These are phyloP conservation scores for Trichacis sp. DNA, from an alignment of 2,888 invertebrate genomes.

Conservation along the genomic window DNA sequence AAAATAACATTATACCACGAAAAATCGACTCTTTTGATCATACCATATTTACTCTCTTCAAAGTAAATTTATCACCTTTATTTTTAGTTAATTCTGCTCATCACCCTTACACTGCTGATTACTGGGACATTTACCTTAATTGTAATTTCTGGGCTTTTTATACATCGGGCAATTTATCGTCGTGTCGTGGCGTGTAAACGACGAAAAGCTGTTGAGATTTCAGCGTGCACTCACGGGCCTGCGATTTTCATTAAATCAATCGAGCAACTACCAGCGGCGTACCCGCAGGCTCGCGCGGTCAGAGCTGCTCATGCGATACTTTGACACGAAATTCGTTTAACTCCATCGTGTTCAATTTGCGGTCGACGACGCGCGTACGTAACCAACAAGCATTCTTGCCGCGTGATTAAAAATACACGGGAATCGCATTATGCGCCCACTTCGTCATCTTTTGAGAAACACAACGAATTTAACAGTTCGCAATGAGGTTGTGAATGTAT, in stretches of 20 bases:
- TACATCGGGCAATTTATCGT: neutral
- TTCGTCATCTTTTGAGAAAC: neutral
- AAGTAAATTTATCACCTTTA: no score
- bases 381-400: neutral
- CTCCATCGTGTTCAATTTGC: constrained; percentile 40
- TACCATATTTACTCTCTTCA: no score
- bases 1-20: no score
- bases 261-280: constrained; percentile 31
- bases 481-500: no score
- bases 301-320: constrained; percentile 35
- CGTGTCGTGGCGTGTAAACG: neutral
- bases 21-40: no score
- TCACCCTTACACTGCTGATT: no score
- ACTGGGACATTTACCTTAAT: no score
- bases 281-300: constrained; percentile 30
- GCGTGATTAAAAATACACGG: constrained; percentile 1
- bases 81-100: no score
- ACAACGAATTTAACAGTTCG: neutral
- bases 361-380: constrained; percentile 24
- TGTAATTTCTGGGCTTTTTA: neutral
- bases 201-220: neutral
- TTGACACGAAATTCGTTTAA: constrained; percentile 41
- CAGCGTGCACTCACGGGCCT: neutral
- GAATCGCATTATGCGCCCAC: neutral
- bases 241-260: constrained; percentile 18